Percentiles rank a stretch among this genome's conserved stretches.
Conservation (phyloP, 2,113 vertebrate species). For the Muntiacus muntjak region DNA sequence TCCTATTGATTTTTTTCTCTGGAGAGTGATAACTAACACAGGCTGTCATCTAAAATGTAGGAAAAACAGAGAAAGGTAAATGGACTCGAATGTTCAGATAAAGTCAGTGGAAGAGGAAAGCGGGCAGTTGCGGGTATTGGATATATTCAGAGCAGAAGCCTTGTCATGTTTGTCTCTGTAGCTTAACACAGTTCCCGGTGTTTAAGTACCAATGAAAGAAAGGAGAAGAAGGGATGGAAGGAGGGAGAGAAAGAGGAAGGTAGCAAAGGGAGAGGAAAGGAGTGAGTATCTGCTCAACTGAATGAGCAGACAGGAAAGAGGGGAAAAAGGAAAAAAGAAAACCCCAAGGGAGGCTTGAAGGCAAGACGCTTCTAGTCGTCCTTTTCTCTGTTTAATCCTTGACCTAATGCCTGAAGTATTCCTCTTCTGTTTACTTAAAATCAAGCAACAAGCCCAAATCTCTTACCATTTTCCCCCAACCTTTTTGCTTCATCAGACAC, state of each 20-base stretch:
- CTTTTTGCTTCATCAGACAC: not conserved
- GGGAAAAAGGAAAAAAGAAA: not conserved
- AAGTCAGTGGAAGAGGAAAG: not conserved
- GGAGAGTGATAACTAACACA: not conserved
- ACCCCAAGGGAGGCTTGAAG: not conserved
- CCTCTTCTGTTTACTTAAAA: not conserved
- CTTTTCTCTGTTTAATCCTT: not conserved
- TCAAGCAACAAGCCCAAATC: not conserved
- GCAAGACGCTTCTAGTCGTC: not conserved
- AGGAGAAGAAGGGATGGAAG: not conserved
- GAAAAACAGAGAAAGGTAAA: not conserved
- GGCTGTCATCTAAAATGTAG: not conserved
- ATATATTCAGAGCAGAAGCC: not conserved
- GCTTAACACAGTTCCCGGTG: not conserved
- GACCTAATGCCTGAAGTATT: not conserved
- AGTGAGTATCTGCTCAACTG: no score
- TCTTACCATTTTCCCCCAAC: not conserved
- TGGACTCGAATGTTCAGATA: not conserved
- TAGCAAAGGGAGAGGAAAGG: not conserved
- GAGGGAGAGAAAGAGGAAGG: rapidly evolving
- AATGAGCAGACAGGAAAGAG: not conserved
- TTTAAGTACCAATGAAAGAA: not conserved
- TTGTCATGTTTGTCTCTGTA: not conserved
- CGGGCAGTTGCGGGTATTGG: not conserved
- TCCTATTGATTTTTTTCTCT: not conserved